Evolutionary conservation across 2,797 vertebrate genomes (phyloP), one percentile per base, ranked within the genome.

Genomic region (Champsocephalus gunnari): DNA sequence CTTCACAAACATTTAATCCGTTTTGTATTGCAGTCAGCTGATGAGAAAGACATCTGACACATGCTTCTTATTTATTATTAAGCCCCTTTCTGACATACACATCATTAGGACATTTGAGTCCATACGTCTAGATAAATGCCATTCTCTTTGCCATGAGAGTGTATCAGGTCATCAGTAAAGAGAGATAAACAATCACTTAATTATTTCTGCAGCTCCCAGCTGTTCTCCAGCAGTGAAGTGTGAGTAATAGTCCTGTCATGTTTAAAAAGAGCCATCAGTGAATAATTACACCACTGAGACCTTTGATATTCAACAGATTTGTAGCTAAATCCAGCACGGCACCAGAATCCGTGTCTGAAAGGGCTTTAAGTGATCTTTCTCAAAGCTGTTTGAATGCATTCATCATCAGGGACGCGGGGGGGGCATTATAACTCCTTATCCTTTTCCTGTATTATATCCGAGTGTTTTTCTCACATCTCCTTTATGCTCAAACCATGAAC

Each of bases 401-500:
- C n/a, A 43, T 58, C 28, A 45, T 28, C 10, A n/a, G n/a, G 60
- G 43, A 61, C 57, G 63, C 56, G 43, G 64, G 54, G 54, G 63
- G 63, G 51, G 73, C 75, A 74, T 87, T 85, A 60, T 44, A 45
- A 10, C 24, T 59, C 45, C n/a, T 48, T 12, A 8, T 67, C 21
- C n/a, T 13, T 47, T 41, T 34, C 49, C 34, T 50, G 17, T 54
- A 8, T 66, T 24, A 12, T 28, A 13, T 21, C 16, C 8, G 61
- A 41, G 21, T n/a, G 0, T 43, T 64, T 50, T 44, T 11, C 8
- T 44, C 41, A 16, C 32, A 14, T 5, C 2, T 43, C 9, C 32
- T 77, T 66, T 14, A 55, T 69, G 43, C 5, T 70, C 14, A 21
- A 4, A 73, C 50, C 49, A 4, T 60, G 54, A 76, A 28, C 32